Evolutionary conservation across 1,140 invertebrate genomes (phyloP), one percentile per base, ranked within the genome.

Genomic region (Drosophila quadrilineata): DNA sequence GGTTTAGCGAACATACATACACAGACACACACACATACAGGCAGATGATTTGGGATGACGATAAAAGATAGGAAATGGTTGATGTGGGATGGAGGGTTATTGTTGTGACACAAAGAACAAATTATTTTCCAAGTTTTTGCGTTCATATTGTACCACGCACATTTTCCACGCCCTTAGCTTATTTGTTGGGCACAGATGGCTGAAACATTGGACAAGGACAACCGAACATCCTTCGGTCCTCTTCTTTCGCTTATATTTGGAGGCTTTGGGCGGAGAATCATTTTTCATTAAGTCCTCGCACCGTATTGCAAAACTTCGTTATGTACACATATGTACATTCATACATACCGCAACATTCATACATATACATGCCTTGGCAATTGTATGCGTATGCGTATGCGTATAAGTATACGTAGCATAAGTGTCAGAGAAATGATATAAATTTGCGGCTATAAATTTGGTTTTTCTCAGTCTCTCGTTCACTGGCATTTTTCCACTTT

Each of bases 271-370:
- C 21, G 28, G 21, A 77, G 38, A 17, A 71, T 74, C 72, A 72
- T 82, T 82, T 82, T 80, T 80, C 68, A 82, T 82, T 75, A 82
- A 68, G 76, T 82, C 75, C 82, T 82, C 66, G 60, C 67, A 68
- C 59, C 71, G 70, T 75, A 72, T 82, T 68, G 67, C 75, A 57
- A 22, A 43, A 48, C 24, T 57, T 57, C 21, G 50, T 38, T 45
- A 26, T 35, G 40, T 36, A 46, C 31, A 58, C 69, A 52, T 73
- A 67, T 52, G 48, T 56, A 60, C 35, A 62, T 31, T 52, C 33
- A 48, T 9, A 21, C 17, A 38, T 0, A 28, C n/a, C 24, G 26
- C 45, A 48, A 5, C 6, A 41, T 40, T 9, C 9, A 79, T 60
- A 65, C 40, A 21, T 26, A 26, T 24, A 41, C 38, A 12, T 49